Evolutionary conservation across 2,888 invertebrate species (phyloP), one percentile per base, ranked within the genome.

Genomic region (Anorthoa munda): DNA sequence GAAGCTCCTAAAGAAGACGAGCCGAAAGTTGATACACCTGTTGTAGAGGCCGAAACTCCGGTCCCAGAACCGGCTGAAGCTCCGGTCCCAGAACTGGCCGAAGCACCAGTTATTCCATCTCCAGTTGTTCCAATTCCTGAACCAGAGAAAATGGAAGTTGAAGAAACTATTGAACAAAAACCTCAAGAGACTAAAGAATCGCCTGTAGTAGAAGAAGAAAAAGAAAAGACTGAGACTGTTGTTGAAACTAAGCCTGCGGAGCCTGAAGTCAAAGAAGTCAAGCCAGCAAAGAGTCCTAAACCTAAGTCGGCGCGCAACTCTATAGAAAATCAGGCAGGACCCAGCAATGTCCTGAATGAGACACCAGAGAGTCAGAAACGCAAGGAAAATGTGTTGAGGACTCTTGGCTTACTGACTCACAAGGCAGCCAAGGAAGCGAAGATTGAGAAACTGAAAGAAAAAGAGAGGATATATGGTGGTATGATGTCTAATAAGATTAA

Each of bases 351-450:
- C 1, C 82, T 96, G 4, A 89, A 89, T 46, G 96, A 97, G 83
- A 97, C 97, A 0, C 97, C 97, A 0, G 97, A 97, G 82, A 97
- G 97, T 75, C 97, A 97, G 73, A 97, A 97, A 61, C 96, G 97
- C 58, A 98, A 98, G 88, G 98, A 98, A 86, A 97, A 97, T 65
- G 97, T 98, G 60, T 92, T 98, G 3, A 97, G 98, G 87, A 97
- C 98, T 12, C 93, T 98, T 50, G 98, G 98, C 0, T 91, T 98
- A 61, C 96, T 98, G 50, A 98, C 98, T 0, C 97, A 98, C 86
- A 97, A 98, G 87, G 98, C 97, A 12, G 98, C 98, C 0, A 98
- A 98, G 81, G 97, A 97, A 87, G 97, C 97, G 3, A 97, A 97
- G 85, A 96, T 97, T 59, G 97, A 97, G 73, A 97, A 97, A 72